phyloP scores from a whole-genome alignment of 2,113 vertebrate species.

The Vanacampus margaritifer region DNA sequence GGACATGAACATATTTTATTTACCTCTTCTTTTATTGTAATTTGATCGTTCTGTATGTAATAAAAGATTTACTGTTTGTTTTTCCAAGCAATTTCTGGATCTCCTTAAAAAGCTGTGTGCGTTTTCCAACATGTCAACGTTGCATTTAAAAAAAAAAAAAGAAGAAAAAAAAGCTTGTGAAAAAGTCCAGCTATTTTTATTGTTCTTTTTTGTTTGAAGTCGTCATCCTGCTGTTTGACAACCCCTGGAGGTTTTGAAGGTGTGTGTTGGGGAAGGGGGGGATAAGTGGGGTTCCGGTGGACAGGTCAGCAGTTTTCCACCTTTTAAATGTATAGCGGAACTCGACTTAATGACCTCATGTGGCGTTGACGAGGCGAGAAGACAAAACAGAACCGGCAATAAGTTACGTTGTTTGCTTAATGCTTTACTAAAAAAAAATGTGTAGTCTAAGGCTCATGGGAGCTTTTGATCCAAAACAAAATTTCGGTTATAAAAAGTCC shows the following conservation, averaged over 20 bases:
- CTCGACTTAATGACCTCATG: constrained; percentile 42
- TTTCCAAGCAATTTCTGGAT: constrained; percentile 50
- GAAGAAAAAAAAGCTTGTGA: no score
- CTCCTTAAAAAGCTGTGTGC: constrained; percentile 1
- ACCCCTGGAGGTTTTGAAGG: constrained; percentile 12
- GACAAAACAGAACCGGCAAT: not conserved
- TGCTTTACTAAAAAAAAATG: not conserved
- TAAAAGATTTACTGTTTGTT: constrained; percentile 64
- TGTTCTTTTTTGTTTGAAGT: constrained; percentile 19
- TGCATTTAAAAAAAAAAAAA: no score
- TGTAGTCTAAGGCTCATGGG: not conserved
- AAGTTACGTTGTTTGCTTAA: not conserved
- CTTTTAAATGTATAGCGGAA: constrained; percentile 53
- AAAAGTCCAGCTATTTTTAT: constrained; percentile 9
- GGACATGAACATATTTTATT: constrained; percentile 50
- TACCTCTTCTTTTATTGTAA: constrained; percentile 53
- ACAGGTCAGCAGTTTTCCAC: constrained; percentile 53
- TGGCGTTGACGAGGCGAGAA: constrained; percentile 12
- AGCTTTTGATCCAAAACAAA: not conserved
- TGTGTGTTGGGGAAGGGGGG: not conserved
- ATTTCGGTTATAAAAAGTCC: not conserved
- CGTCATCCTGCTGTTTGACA: constrained; percentile 3
- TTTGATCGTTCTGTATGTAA: constrained; percentile 65
- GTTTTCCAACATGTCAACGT: not conserved
- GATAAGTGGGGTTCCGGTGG: not conserved